Conservation (phyloP, 2,797 vertebrate genomes). For the Pipistrellus kuhlii region DNA sequence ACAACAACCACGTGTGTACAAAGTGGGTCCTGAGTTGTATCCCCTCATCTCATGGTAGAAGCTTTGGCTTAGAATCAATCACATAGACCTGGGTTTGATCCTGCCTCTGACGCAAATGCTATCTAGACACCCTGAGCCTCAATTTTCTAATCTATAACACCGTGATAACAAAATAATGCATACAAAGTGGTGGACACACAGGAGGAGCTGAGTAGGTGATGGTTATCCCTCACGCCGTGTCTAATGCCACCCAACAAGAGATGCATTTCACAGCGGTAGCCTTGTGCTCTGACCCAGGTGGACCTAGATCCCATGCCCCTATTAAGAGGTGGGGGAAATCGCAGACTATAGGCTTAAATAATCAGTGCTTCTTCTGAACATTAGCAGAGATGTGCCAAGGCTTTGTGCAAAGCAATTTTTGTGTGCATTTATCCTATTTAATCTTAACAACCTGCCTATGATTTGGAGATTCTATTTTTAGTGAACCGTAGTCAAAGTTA, state of each 20-base stretch:
- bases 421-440: neutral
- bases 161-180: neutral
- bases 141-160: neutral
- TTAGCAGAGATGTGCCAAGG: constrained; percentile 5
- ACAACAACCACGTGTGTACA: neutral
- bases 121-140: neutral
- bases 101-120: neutral
- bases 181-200: neutral
- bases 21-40: neutral
- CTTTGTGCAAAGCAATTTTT: constrained; percentile 8
- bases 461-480: constrained; percentile 57
- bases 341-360: neutral
- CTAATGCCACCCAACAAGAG: neutral
- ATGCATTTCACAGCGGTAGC: neutral
- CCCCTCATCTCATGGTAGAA: neutral
- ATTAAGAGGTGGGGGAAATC: neutral
- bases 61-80: neutral
- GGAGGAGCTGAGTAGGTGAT: neutral
- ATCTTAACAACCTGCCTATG: constrained; percentile 23
- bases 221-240: neutral
- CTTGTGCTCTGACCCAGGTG: neutral
- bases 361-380: neutral
- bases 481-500: neutral
- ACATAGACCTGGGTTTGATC: neutral
- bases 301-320: neutral